Evolutionary conservation across 2,113 vertebrate genomes (phyloP).

Genomic region (Sylvicapra grimmia): DNA sequence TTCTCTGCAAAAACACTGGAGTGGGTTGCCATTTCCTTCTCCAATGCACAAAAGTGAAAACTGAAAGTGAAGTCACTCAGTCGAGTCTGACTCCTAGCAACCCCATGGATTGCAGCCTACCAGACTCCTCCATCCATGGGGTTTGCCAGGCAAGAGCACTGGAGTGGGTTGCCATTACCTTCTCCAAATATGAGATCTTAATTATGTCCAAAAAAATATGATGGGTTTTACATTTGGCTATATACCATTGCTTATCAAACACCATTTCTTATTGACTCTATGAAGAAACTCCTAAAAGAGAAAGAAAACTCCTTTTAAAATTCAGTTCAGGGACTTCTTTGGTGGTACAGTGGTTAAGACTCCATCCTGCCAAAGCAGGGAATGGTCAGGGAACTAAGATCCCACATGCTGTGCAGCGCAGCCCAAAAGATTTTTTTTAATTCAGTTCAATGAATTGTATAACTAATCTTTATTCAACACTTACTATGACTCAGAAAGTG

Average conservation of each 20-base stretch:
- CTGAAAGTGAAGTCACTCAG: no score
- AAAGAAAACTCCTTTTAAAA: constrained; percentile 21
- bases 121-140: no score
- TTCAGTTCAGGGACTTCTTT: not conserved
- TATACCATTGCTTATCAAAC: not conserved
- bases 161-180: no score
- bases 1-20: no score
- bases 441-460: not conserved
- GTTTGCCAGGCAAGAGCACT: no score
- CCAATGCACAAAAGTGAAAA: no score
- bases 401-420: not conserved
- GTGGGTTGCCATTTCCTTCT: no score
- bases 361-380: not conserved
- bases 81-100: no score
- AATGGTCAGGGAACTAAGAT: not conserved
- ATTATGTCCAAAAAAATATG: not conserved
- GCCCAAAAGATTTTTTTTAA: not conserved
- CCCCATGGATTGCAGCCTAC: no score
- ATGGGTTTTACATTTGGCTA: not conserved
- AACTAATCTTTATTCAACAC: not conserved
- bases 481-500: not conserved
- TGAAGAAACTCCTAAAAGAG: not conserved
- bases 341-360: not conserved
- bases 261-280: not conserved
- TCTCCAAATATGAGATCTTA: not conserved